phyloP scores from a whole-genome alignment of 2,797 vertebrate genomes.

The Amblyopsis hoosieri region DNA sequence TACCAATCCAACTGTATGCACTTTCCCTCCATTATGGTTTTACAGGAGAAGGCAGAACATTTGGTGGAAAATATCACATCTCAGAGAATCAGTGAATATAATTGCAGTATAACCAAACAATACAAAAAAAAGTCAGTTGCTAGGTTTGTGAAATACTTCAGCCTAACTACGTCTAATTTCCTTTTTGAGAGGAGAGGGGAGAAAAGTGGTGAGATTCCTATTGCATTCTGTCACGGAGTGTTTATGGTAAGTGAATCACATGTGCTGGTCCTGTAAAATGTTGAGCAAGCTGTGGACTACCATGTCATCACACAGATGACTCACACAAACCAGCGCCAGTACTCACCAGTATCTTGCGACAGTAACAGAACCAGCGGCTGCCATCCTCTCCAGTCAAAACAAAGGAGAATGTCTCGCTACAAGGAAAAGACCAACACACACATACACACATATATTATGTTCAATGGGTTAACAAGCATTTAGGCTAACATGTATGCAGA shows the following conservation, averaged over 20 bases:
- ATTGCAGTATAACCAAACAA: too few species aligned
- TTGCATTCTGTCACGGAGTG: conserved; percentile 51
- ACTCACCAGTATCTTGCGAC: conserved; percentile 96
- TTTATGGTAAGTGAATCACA: conserved; percentile 57
- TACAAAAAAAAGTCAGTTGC: too few species aligned
- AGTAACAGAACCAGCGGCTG: conserved; percentile 97
- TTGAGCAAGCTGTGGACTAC: conserved; percentile 52
- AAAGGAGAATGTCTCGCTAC: conserved; percentile 97
- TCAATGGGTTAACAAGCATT: background rate
- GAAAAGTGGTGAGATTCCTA: conserved; percentile 47
- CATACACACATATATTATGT: background rate
- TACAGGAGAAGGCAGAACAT: too few species aligned
- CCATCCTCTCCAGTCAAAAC: conserved; percentile 97
- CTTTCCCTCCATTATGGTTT: too few species aligned
- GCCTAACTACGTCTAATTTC: conserved; percentile 8
- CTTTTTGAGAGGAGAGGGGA: conserved; percentile 22
- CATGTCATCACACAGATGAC: conserved; percentile 3
- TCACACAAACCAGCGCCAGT: conserved; percentile 28
- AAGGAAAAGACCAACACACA: conserved; percentile 28
- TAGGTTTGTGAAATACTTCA: too few species aligned
- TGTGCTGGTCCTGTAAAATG: conserved; percentile 48
- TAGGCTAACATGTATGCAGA: background rate
- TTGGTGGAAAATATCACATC: too few species aligned
- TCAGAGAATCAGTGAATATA: too few species aligned
- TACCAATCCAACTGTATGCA: too few species aligned